Evolutionary conservation across 92 coral and sea anemone species (phyloP).

Genomic region (Desmophyllum pertusum): DNA sequence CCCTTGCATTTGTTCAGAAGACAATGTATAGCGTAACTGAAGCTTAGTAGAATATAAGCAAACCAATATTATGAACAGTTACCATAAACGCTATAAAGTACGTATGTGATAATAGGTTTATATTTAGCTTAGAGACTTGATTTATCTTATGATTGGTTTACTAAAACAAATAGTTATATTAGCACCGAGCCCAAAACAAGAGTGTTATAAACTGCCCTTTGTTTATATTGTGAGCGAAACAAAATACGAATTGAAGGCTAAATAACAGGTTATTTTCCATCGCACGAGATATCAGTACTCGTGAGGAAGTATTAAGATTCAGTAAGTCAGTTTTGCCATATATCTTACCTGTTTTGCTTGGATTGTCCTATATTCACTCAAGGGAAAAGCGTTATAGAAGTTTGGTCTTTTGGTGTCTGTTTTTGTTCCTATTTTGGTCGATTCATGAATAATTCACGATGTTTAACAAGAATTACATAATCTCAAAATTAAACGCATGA

Average conservation of each 20-base stretch:
- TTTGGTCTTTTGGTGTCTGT: not conserved
- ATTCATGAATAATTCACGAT: constrained; percentile 17
- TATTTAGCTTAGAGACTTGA: not conserved
- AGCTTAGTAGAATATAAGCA: not conserved
- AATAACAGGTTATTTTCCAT: constrained; percentile 23
- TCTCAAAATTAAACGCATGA: constrained; percentile 23
- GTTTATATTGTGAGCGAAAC: constrained; percentile 1
- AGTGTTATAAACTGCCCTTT: not conserved
- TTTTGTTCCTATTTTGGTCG: constrained; percentile 39
- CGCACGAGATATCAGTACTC: not conserved
- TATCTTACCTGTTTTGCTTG: constrained; percentile 15
- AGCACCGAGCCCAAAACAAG: not conserved
- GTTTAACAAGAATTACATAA: constrained; percentile 41
- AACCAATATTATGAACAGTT: not conserved
- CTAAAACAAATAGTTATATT: not conserved
- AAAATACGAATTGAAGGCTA: constrained; percentile 3
- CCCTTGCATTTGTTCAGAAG: too few species aligned
- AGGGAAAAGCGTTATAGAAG: not conserved
- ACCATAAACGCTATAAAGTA: not conserved
- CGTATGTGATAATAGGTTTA: not conserved
- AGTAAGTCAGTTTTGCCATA: not conserved
- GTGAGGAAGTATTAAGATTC: not conserved
- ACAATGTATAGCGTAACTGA: not conserved
- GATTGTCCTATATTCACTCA: not conserved
- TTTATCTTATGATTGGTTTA: not conserved